Base-by-base conservation (phyloP, 2,888 invertebrate species). In the Idaea biselata region DNA sequence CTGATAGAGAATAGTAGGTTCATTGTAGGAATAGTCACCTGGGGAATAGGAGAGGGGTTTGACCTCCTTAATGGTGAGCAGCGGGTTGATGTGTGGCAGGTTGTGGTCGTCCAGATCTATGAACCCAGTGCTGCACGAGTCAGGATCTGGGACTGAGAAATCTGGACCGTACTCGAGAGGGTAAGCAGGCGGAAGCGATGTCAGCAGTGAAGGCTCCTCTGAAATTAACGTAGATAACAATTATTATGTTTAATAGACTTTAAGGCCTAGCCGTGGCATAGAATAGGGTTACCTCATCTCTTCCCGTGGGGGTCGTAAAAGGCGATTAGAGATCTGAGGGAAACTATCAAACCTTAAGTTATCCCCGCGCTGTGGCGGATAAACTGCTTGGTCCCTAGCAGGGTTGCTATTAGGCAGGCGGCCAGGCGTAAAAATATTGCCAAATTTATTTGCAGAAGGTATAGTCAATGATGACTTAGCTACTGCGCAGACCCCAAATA, bases 31-130 rank as follows among this genome's bases (percentile, higher is more conserved):
- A 65, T 58, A 58, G 55, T 33, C 16, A 17, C 58, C 55, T 44
- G 44, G 55, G 7, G 55, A 16, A 55, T 55, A 55, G 17, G 18
- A 17, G 55, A n/a, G 16, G 55, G 55, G 55, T n/a, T 17, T 8
- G 18, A 16, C 18, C 56, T 17, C 18, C 56, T 65, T 71, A 67
- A 82, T 78, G 60, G 88, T 86, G 66, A 90, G 87, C 16, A 75
- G 76, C 8, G 91, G 91, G 77, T 91, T 87, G 69, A 91, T 89
- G 78, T 90, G 90, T 0, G 89, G 87, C 64, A 90, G 74, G 62
- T 77, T 76, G 68, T 77, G 81, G 63, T 89, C 88, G 75, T 88
- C 86, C 4, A 83, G 75, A 73, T 81, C 78, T 55, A 83, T 75
- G 69, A 77, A 68, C 6, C 75, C 76, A 25, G 70, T 68, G 63